Conservation (phyloP, 2,797 vertebrate genomes). For the Echiichthys vipera region DNA sequence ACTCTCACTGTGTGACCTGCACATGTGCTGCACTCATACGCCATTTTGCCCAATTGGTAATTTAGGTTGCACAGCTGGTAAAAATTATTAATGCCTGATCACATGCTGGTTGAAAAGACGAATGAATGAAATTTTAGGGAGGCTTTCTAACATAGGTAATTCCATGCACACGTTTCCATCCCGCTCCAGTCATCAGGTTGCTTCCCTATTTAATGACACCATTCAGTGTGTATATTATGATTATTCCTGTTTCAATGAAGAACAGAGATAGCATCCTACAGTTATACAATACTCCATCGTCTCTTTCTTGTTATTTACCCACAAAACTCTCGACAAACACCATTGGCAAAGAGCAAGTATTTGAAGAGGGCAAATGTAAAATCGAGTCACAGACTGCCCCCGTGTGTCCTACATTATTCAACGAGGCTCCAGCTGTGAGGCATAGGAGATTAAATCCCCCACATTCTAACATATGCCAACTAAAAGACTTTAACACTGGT, state of each 20-base stretch:
- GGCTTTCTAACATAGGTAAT: constrained; percentile 15
- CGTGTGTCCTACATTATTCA: constrained; percentile 84
- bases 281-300: constrained; percentile 36
- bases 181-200: constrained; percentile 30
- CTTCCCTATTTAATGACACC: constrained; percentile 25
- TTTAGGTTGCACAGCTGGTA: neutral
- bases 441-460: constrained; percentile 84
- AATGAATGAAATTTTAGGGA: neutral
- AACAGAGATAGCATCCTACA: constrained; percentile 43
- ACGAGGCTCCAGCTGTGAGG: constrained; percentile 79
- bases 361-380: constrained; percentile 76
- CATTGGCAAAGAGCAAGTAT: constrained; percentile 71
- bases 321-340: constrained; percentile 59
- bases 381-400: constrained; percentile 75
- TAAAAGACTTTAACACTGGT: constrained; percentile 74
- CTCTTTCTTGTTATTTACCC: constrained; percentile 60
- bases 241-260: constrained; percentile 40
- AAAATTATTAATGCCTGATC: neutral
- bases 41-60: too few species aligned
- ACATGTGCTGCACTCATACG: neutral
- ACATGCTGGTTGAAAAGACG: neutral
- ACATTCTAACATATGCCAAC: constrained; percentile 79
- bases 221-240: constrained; percentile 33
- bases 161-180: constrained; percentile 25
- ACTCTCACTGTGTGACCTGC: constrained; percentile 38